Conservation (phyloP, 2,888 invertebrate species). For the Cantharis rustica region DNA sequence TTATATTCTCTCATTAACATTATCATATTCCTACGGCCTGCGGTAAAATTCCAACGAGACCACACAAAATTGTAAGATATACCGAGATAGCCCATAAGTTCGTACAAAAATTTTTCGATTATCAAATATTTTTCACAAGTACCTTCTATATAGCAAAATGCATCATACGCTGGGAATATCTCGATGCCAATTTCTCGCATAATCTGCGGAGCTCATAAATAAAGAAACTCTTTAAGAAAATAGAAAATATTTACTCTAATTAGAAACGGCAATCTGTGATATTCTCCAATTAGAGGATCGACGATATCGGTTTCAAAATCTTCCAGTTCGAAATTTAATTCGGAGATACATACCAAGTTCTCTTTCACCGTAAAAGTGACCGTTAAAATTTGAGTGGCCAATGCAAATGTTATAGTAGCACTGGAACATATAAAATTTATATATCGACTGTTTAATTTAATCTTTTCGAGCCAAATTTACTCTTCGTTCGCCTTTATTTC, state of each 20-base stretch:
- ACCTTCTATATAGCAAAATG: constrained; percentile 71
- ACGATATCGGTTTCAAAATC: constrained; percentile 46
- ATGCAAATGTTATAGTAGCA: constrained; percentile 56
- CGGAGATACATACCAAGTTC: constrained; percentile 53
- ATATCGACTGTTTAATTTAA: not conserved
- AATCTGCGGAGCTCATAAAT: constrained; percentile 38
- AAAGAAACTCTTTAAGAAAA: not conserved
- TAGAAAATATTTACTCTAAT: not conserved
- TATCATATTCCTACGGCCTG: constrained; percentile 65
- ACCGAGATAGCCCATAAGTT: constrained; percentile 76
- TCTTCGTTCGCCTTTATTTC: constrained; percentile 24
- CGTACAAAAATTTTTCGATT: constrained; percentile 75
- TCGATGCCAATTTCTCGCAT: constrained; percentile 71
- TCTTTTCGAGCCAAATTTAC: not conserved
- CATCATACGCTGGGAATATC: constrained; percentile 81
- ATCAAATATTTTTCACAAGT: constrained; percentile 72
- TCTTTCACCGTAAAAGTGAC: constrained; percentile 60
- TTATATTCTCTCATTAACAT: constrained; percentile 68
- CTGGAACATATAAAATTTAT: not conserved
- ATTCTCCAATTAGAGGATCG: not conserved
- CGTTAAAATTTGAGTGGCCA: constrained; percentile 61
- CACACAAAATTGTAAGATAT: constrained; percentile 79
- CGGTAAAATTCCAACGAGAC: constrained; percentile 68
- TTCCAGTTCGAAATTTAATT: constrained; percentile 60
- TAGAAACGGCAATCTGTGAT: not conserved